Conservation (phyloP, 2,888 invertebrate genomes). For the Ethmia dodecea region DNA sequence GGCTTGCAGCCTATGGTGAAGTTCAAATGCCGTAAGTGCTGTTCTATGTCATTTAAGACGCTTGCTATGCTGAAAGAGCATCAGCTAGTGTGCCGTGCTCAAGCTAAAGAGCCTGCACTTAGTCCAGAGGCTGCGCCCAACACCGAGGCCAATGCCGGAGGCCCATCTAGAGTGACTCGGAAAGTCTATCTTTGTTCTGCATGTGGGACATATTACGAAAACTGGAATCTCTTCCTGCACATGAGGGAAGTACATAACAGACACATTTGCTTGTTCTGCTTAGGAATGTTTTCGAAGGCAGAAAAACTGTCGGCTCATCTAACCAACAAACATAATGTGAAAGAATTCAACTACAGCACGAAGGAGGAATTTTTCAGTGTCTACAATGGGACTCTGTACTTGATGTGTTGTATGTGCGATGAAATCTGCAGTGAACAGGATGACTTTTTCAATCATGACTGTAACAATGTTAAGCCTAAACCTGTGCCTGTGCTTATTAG, state of each 20-base stretch:
- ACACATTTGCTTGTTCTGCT: conserved; percentile 89
- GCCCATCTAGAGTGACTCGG: conserved; percentile 81
- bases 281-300: conserved; percentile 88
- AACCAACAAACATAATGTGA: conserved; percentile 86
- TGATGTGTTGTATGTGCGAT: conserved; percentile 90
- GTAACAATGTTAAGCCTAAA: conserved; percentile 72
- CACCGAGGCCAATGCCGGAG: conserved; percentile 48
- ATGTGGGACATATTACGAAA: conserved; percentile 90
- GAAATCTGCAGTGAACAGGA: conserved; percentile 86
- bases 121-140: conserved; percentile 55
- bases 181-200: conserved; percentile 90
- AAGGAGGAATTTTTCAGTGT: conserved; percentile 82
- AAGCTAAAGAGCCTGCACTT: conserved; percentile 56
- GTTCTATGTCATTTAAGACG: conserved; percentile 81
- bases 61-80: conserved; percentile 83
- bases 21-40: conserved; percentile 86
- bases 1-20: conserved; percentile 84
- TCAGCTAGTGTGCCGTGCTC: conserved; percentile 78
- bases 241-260: conserved; percentile 90
- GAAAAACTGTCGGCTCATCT: conserved; percentile 88
- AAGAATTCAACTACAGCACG: conserved; percentile 81
- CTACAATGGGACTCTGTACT: conserved; percentile 82
- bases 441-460: conserved; percentile 86
- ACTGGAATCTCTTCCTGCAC: conserved; percentile 91
- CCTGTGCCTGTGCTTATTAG: conserved; percentile 70